Base-by-base conservation (phyloP, 1,140 invertebrate genomes). In the Sycophila sp. region DNA sequence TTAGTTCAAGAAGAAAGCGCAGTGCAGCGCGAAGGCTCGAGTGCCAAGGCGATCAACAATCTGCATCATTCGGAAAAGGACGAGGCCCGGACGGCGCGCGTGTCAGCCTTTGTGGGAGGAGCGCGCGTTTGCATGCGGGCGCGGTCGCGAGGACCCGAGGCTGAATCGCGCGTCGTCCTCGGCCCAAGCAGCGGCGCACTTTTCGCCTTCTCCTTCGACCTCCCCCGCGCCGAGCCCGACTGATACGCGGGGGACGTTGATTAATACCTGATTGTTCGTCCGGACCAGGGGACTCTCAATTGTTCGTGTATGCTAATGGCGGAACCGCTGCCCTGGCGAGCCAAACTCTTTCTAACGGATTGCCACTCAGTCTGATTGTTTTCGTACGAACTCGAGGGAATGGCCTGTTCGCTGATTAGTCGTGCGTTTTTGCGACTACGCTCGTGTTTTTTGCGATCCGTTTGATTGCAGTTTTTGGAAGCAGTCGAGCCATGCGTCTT, bases 161-260 rank as follows among this genome's bases (percentile, higher is more conserved):
- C 73, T 59, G 65, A 64, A 72, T 49, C 49, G 64, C 47, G 73
- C 76, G 75, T 72, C 74, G 55, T 17, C 55, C 56, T 80, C 70
- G 67, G 73, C 13, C 36, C 34, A 38, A 26, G 4, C 11, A 17
- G 4, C 51, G 63, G 62, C 69, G 75, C 64, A 75, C 72, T 71
- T 77, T 74, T 76, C 73, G 66, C n/a, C 11, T 79, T 71, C 47
- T 75, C 72, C 67, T 68, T 75, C 69, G 73, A 53, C 36, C 72
- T 62, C n/a, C 56, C 69, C 42, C 56, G 49, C 56, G 56, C 70
- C 64, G 56, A 49, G 45, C 55, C 55, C 28, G 59, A 64, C 59
- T 62, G 53, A 69, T 11, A 58, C 17, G 15, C 38, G 6, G 8
- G 15, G 22, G 60, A 47, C 60, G 60, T 49, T 63, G 60, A 63